These are phyloP conservation scores for Melanotaenia boesemani DNA, from an alignment of 2,797 vertebrate genomes.

Conservation along the genomic window DNA sequence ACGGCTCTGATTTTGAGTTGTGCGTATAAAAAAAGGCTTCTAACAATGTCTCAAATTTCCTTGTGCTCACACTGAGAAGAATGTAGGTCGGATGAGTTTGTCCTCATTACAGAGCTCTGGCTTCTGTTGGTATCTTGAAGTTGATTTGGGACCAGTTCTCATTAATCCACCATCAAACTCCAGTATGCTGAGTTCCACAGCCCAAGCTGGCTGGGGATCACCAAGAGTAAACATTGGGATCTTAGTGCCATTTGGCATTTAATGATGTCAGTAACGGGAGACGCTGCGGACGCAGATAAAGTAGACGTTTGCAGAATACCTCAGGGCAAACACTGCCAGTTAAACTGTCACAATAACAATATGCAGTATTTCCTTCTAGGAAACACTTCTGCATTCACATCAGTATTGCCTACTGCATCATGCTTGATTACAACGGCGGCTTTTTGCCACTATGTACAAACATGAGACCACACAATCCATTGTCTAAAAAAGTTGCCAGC, in stretches of 20 bases:
- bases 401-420: slow-evolving; percentile 11
- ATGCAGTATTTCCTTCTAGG: slow-evolving; percentile 40
- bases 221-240: slow-evolving; percentile 58
- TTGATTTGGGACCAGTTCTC: slow-evolving; percentile 66
- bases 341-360: slow-evolving; percentile 62
- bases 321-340: slow-evolving; percentile 49
- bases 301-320: slow-evolving; percentile 59
- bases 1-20: slow-evolving; percentile 29
- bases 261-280: slow-evolving; percentile 52
- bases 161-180: slow-evolving; percentile 61
- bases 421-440: slow-evolving; percentile 40
- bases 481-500: slow-evolving; percentile 21
- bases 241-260: slow-evolving; percentile 39
- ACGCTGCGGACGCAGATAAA: slow-evolving; percentile 35
- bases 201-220: slow-evolving; percentile 30
- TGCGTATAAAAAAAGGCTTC: slow-evolving; percentile 20
- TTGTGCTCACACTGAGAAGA: slow-evolving; percentile 46
- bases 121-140: slow-evolving; percentile 50
- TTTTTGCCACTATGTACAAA: slow-evolving; percentile 27
- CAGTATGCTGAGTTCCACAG: slow-evolving; percentile 25
- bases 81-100: slow-evolving; percentile 72
- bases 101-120: slow-evolving; percentile 70
- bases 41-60: slow-evolving; percentile 47
- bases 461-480: slow-evolving; percentile 13
- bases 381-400: slow-evolving; percentile 34